A percentile compares a stretch with the other conserved stretches of the same genome.
Conservation (phyloP, 2,113 vertebrate species). For the Neolamprologus kungweensis region DNA sequence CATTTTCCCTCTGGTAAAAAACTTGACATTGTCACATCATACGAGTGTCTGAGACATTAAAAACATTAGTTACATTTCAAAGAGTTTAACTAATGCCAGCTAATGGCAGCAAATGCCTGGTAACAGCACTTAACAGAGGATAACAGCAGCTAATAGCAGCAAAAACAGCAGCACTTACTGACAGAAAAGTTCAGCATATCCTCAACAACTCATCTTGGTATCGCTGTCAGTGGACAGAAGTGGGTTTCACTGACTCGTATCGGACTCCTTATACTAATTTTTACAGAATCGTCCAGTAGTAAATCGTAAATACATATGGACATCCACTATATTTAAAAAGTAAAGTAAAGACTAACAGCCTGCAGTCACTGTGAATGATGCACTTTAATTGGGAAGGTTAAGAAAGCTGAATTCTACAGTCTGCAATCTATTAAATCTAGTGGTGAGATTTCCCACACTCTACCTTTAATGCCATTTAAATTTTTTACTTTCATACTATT, state of each 20-base stretch:
- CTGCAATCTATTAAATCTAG: background rate
- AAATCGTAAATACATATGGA: background rate
- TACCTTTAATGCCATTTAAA: background rate
- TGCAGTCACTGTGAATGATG: background rate
- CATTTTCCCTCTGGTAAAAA: background rate
- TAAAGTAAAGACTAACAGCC: background rate
- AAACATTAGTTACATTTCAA: background rate
- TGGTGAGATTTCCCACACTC: background rate
- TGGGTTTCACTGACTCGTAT: background rate
- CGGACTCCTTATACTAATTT: background rate
- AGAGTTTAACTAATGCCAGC: background rate
- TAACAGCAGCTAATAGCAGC: background rate
- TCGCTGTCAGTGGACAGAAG: background rate
- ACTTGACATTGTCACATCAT: background rate
- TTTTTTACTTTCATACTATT: background rate
- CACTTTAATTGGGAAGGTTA: background rate
- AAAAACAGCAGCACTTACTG: background rate
- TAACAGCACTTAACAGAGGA: background rate
- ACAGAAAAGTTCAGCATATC: background rate
- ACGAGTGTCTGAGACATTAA: background rate
- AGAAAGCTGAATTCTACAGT: background rate
- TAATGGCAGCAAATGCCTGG: background rate
- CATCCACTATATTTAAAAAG: accelerated
- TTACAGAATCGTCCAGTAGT: accelerated
- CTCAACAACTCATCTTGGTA: background rate